Conservation (phyloP, 2,888 invertebrate species). For the Aricia artaxerxes region DNA sequence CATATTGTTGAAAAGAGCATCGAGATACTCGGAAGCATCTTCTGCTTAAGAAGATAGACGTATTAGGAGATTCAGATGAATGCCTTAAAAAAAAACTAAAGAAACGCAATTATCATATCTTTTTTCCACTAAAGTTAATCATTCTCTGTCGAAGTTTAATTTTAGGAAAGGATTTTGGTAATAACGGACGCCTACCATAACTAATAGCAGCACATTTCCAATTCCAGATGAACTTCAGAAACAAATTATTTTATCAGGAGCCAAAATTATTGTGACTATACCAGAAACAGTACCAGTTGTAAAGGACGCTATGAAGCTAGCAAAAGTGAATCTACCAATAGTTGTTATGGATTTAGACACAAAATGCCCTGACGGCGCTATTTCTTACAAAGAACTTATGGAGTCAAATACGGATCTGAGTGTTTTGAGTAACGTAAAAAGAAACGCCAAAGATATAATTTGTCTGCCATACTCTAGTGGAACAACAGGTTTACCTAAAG, state of each 20-base stretch:
- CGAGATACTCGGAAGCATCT: too few relatives aligned
- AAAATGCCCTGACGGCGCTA: conserved; percentile 70
- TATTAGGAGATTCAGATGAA: too few relatives aligned
- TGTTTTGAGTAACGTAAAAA: conserved; percentile 63
- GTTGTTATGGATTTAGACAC: conserved; percentile 58
- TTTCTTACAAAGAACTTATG: conserved; percentile 82
- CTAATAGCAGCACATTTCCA: background rate
- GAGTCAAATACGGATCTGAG: conserved; percentile 73
- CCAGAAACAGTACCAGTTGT: conserved; percentile 67
- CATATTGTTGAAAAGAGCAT: too few relatives aligned
- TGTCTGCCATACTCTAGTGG: conserved; percentile 91
- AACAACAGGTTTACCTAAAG: conserved; percentile 91
- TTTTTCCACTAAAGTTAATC: too few relatives aligned
- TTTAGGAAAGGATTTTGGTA: too few relatives aligned
- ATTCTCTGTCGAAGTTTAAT: too few relatives aligned
- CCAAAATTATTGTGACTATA: conserved; percentile 80
- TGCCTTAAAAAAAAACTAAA: too few relatives aligned
- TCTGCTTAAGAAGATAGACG: too few relatives aligned
- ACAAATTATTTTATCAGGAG: conserved; percentile 77
- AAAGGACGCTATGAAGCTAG: conserved; percentile 65
- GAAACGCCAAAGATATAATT: conserved; percentile 77
- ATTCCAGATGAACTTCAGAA: conserved; percentile 82
- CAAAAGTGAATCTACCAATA: conserved; percentile 72
- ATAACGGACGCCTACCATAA: background rate
- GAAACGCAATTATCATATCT: too few relatives aligned